Base-by-base conservation (phyloP, 2,113 vertebrate genomes). In the Calidris pygmaea region DNA sequence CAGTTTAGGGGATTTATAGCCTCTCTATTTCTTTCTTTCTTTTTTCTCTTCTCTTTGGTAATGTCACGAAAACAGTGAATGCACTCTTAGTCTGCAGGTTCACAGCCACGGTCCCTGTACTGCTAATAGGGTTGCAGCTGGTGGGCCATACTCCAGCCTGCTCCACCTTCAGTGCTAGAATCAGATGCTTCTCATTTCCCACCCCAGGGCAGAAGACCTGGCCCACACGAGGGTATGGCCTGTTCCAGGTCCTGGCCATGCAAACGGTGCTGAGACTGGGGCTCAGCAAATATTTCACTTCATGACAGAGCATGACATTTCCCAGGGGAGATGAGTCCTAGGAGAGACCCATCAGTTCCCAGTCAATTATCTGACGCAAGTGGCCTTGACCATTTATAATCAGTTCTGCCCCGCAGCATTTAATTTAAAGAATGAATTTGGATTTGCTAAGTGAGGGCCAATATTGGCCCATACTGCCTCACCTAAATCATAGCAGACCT, bases 1-100 rank as follows among this genome's bases (percentile, higher is more conserved):
- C 62, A 32, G 9, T 80, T 94, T n/a, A 63, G 45, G 62, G 62
- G 53, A 96, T 97, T 94, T 92, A 91, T 52, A 82, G 34, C 30
- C 41, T 87, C 37, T 73, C 19, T 89, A 0, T 60, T 10, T 71
- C 3, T 83, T 52, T 23, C 3, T 30, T 37, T 53, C 6, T 24
- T 60, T 24, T 17, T 48, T 53, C 26, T 53, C 4, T 68, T 66
- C 41, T 67, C 43, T 92, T 68, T 68, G 30, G 50, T 62, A 90
- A 24, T 34, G 50, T 53, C 24, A 23, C 0, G 2, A 63, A 82
- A 85, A 53, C 24, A 29, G 32, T 19, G 88, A 93, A 29, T 24
- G 12, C 16, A 16, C 10, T 9, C 29, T 52, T 52, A 10, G 39
- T 48, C 43, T 74, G 47, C 45, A 37, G 71, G 37, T 66, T 74